Base-by-base conservation (phyloP, 2,888 invertebrate genomes). In the Physocephala rufipes region DNA sequence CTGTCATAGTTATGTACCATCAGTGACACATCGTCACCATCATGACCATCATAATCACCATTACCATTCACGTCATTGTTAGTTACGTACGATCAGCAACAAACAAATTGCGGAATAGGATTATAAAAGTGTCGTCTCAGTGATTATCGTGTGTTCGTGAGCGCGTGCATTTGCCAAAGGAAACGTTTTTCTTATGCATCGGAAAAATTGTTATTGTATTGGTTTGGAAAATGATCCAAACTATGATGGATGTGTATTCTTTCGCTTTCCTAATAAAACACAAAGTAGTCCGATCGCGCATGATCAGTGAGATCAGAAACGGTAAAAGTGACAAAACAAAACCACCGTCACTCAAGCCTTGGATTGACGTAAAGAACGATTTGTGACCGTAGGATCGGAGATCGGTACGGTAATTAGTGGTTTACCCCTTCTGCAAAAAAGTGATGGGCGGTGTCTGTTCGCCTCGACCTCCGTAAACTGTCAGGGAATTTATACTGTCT, bases 351-450 rank as follows among this genome's bases (percentile, higher is more conserved):
- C 66, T 55, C 45, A 66, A 53, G 43, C 16, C 51, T 15, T 13
- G 28, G 30, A 49, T 28, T 51, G 65, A 51, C 64, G 64, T 30
- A 55, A 51, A 24, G 76, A 76, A 74, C 76, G 76, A 76, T 76
- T 76, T 76, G 74, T 76, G 75, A 71, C 74, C 75, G 73, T 70
- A 71, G 74, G 77, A 77, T 77, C 74, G 75, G 76, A 76, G 76
- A 76, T 76, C 74, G 74, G 67, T 30, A 15, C 36, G 16, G 30
- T 19, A 65, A 58, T n/a, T n/a, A n/a, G n/a, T n/a, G n/a, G n/a
- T n/a, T n/a, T n/a, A n/a, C n/a, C n/a, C n/a, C n/a, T n/a, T n/a
- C n/a, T n/a, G n/a, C n/a, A n/a, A n/a, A n/a, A n/a, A n/a, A n/a
- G n/a, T n/a, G n/a, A n/a, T n/a, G n/a, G n/a, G n/a, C n/a, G n/a